Evolutionary conservation across 1,140 invertebrate species (phyloP), one percentile per base, ranked within the genome.

Genomic region (Macrocentrus cingulum): DNA sequence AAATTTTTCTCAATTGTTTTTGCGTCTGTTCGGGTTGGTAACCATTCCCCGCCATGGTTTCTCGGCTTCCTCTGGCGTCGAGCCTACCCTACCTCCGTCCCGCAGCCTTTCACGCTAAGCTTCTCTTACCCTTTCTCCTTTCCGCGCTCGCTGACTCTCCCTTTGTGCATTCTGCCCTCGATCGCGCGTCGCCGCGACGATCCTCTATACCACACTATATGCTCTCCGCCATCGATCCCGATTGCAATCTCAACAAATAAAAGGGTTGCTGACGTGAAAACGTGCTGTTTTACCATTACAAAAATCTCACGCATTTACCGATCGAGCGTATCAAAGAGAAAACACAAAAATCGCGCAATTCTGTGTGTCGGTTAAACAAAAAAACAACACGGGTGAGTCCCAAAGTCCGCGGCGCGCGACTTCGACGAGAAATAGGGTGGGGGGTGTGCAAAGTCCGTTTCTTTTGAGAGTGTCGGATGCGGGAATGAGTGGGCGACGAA

Each of bases 1-100:
- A n/a, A n/a, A n/a, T n/a, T n/a, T n/a, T n/a, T n/a, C n/a, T n/a
- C 56, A 58, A 57, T 62, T 62, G 58, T 58, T 62, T 62, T 62
- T 18, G 60, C 55, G 44, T 58, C 60, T 58, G 57, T 62, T 29
- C 50, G 48, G 55, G 60, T 46, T 60, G 44, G 44, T 52, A 62
- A 62, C 60, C 39, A 56, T 50, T 62, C 51, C 37, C 23, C 13
- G 25, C 3, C 29, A 50, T 52, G 46, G 45, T 57, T 49, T 57
- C 56, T 59, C 49, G 59, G 48, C 50, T 51, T 62, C 58, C 16
- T 56, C 15, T 16, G 46, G 25, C 46, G 25, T 32, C 23, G 44
- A 46, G 44, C 44, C 25, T 46, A 46, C 44, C 44, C 44, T 46
- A 23, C 44, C 20, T 22, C n/a, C n/a, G 49, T 60, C 45, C 57